phyloP scores from a whole-genome alignment of 2,113 vertebrate species.

The Trogon melanurus region DNA sequence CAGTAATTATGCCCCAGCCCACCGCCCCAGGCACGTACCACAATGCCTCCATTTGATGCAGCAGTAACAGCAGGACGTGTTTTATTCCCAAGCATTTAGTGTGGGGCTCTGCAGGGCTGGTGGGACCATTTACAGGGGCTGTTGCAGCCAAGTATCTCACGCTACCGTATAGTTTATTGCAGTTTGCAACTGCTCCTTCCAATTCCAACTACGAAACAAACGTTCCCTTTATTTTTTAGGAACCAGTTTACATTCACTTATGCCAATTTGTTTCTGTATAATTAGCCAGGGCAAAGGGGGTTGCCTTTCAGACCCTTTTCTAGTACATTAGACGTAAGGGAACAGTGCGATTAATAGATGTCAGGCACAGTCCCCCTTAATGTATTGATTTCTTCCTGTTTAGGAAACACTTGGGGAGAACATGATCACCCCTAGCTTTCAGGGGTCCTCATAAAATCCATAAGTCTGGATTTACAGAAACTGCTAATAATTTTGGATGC shows the following conservation, averaged over 20 bases:
- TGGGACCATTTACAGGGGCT: not conserved
- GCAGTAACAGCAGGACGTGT: not conserved
- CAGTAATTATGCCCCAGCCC: not conserved
- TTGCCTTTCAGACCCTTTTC: not conserved
- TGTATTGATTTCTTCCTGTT: slow-evolving; percentile 28
- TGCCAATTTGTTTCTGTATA: not conserved
- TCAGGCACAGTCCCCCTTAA: not conserved
- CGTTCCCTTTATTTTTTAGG: not conserved
- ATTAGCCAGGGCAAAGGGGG: not conserved
- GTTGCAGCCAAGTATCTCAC: not conserved
- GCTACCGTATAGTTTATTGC: not conserved
- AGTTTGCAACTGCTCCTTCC: not conserved
- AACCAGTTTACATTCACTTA: not conserved
- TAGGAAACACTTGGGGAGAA: not conserved
- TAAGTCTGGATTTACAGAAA: slow-evolving; percentile 14
- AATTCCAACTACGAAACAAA: not conserved
- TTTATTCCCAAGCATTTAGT: not conserved
- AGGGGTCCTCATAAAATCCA: slow-evolving; percentile 22
- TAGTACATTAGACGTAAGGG: not conserved
- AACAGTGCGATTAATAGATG: slow-evolving; percentile 35
- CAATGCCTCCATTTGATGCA: slow-evolving; percentile 16
- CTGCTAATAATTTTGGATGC: slow-evolving; percentile 1
- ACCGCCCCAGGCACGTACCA: not conserved
- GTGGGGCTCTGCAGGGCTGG: not conserved
- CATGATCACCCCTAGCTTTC: not conserved